Conservation (phyloP, 2,888 invertebrate species). For the Diadromus collaris region DNA sequence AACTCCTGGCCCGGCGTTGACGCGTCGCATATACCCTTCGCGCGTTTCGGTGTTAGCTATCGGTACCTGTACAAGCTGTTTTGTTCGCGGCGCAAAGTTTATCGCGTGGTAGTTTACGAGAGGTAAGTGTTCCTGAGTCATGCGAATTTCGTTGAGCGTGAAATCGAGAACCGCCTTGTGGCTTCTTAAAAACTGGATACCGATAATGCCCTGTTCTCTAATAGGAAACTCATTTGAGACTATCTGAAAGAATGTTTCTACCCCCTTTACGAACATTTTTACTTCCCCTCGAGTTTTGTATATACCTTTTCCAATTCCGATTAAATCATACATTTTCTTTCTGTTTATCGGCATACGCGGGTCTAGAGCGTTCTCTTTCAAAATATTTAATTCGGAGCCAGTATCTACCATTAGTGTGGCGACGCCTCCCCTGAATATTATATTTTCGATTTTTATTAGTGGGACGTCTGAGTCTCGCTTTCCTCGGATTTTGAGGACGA, state of each 20-base stretch:
- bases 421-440: background rate
- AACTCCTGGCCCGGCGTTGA: background rate
- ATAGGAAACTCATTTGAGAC: background rate
- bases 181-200: background rate
- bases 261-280: background rate
- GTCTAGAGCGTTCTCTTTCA: background rate
- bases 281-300: background rate
- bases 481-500: background rate
- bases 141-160: background rate
- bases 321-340: background rate
- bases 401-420: background rate
- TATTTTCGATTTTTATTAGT: background rate
- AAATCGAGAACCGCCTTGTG: background rate
- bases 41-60: background rate
- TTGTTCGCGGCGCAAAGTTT: constrained; percentile 1
- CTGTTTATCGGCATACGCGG: background rate
- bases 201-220: background rate
- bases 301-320: background rate
- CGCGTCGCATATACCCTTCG: constrained; percentile 5
- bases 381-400: constrained; percentile 5
- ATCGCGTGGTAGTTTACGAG: background rate
- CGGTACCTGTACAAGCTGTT: constrained; percentile 5
- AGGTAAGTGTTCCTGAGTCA: background rate
- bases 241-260: background rate
- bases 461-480: background rate